Evolutionary conservation across 1,140 invertebrate species (phyloP).

Genomic region (Chymomyza costata): DNA sequence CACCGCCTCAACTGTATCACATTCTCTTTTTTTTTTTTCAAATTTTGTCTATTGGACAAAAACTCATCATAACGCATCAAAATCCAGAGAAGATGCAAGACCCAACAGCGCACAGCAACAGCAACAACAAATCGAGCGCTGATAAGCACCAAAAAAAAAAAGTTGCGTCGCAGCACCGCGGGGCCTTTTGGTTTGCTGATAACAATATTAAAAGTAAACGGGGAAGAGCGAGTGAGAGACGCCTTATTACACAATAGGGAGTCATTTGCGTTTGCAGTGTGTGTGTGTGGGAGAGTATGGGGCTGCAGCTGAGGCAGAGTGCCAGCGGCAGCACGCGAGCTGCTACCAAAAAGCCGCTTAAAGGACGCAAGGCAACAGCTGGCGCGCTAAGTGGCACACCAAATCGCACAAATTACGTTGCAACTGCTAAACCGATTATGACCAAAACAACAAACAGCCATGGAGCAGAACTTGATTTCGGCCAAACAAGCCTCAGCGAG

Average conservation of each 20-base stretch:
- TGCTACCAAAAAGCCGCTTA: constrained; percentile 24
- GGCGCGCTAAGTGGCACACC: constrained; percentile 31
- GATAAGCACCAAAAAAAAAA: constrained; percentile 42
- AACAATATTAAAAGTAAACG: constrained; percentile 26
- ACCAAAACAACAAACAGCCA: not conserved
- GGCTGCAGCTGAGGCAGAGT: constrained; percentile 8
- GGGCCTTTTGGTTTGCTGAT: constrained; percentile 14
- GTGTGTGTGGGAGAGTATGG: not conserved
- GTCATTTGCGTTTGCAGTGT: constrained; percentile 39
- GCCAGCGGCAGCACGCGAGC: constrained; percentile 2
- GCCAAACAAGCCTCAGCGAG: too few relatives aligned
- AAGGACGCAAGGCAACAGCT: constrained; percentile 11
- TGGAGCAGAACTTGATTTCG: too few relatives aligned
- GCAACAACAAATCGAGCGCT: constrained; percentile 21
- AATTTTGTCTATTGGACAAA: constrained; percentile 29
- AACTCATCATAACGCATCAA: not conserved
- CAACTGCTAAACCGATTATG: constrained; percentile 27
- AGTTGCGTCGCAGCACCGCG: constrained; percentile 29
- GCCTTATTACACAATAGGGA: constrained; percentile 55
- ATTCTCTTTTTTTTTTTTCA: constrained; percentile 7
- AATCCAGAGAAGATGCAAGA: too few relatives aligned
- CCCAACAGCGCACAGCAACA: constrained; percentile 1
- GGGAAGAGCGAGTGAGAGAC: constrained; percentile 5
- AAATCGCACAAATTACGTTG: constrained; percentile 29
- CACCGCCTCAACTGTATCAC: too few relatives aligned